These are phyloP conservation scores for Drosophila testacea DNA, from an alignment of 2,888 invertebrate species.

Conservation along the genomic window DNA sequence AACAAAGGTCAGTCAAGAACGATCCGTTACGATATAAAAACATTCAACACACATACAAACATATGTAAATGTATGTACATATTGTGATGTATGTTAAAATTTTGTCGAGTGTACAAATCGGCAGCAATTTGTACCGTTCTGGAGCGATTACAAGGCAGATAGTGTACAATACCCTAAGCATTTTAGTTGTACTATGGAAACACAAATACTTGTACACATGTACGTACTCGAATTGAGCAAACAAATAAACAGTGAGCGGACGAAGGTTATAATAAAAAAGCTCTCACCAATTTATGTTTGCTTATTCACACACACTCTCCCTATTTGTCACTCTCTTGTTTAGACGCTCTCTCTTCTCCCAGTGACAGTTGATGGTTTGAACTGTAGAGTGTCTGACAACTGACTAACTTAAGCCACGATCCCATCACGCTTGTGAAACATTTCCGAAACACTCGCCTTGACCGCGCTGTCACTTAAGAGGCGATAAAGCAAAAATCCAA, in stretches of 20 bases:
- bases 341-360: conserved; percentile 11
- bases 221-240: conserved; percentile 23
- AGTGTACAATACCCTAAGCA: conserved; percentile 34
- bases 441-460: conserved; percentile 52
- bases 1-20: conserved; percentile 14
- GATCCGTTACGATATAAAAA: conserved; percentile 22
- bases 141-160: conserved; percentile 40
- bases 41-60: conserved; percentile 1
- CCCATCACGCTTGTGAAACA: conserved; percentile 51
- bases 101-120: conserved; percentile 20
- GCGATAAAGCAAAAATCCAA: conserved; percentile 61
- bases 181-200: conserved; percentile 41
- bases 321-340: conserved; percentile 3
- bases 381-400: conserved; percentile 50
- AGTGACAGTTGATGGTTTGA: conserved; percentile 17
- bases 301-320: conserved; percentile 30
- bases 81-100: not conserved
- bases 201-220: conserved; percentile 24
- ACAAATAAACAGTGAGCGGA: conserved; percentile 25
- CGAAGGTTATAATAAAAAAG: conserved; percentile 50
- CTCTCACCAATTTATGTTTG: conserved; percentile 63
- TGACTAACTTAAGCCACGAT: conserved; percentile 58
- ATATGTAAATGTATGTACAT: not conserved
- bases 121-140: conserved; percentile 29
- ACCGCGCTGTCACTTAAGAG: conserved; percentile 45